Evolutionary conservation across 2,113 vertebrate species (phyloP), one percentile per base, ranked within the genome.

Genomic region (Paralichthys olivaceus): DNA sequence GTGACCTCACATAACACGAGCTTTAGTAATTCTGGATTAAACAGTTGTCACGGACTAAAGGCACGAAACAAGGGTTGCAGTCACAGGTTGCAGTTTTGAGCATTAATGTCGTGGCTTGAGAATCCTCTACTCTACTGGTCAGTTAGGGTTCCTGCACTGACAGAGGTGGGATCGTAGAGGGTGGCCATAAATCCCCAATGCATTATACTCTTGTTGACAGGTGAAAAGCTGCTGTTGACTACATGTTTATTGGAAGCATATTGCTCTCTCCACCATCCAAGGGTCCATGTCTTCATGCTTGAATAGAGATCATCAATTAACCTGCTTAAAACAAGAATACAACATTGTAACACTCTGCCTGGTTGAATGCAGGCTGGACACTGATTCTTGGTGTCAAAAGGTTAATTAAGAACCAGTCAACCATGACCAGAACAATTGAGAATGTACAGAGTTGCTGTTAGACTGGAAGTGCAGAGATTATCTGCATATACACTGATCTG

Each of bases 1-100:
- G 61, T 74, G 34, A 65, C 56, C 29, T 79, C 32, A 59, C 55
- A 20, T 59, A 57, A 28, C 47, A 56, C 56, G 29, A 47, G 45
- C 34, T 45, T 22, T 22, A 76, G 37, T 65, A 28, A 56, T 26
- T 70, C 22, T 59, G 25, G 19, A 57, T 22, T 32, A 2, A 49
- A 59, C 4, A 7, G 13, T 40, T 2, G 2, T 56, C 25, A 40
- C 47, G 1, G 58, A 34, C 22, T 15, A 19, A 62, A 15, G n/a
- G 25, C 15, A 59, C 34, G 51, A 34, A 28, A 47, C 20, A 6
- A 5, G 7, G 7, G 6, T 7, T 15, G 2, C 45, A 69, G 5
- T 34, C n/a, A 17, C 4, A 3, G 6, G 32, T 37, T 63, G 14
- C 34, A 51, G 37, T 43, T 20, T 69, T 69, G 61, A 63, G 47